phyloP scores from a whole-genome alignment of 37 sponge, comb jelly and placozoan species.

The Spongia lamella region DNA sequence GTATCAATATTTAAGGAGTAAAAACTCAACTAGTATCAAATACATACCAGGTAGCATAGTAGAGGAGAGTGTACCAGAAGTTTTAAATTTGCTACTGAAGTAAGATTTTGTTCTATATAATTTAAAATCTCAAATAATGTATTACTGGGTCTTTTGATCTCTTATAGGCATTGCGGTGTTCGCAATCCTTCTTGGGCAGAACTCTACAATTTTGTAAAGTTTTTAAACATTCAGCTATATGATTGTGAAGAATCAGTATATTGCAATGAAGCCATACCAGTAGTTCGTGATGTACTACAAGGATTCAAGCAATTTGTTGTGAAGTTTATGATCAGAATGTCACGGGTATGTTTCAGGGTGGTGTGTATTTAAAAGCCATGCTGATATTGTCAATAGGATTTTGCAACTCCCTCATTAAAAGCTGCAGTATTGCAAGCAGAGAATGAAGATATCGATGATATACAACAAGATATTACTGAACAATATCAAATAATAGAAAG shows the following conservation, averaged over 20 bases:
- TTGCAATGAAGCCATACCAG: slow-evolving; percentile 33
- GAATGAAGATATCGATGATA: background rate
- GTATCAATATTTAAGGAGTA: slow-evolving; percentile 26
- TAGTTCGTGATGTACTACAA: slow-evolving; percentile 53
- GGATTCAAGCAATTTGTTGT: slow-evolving; percentile 91
- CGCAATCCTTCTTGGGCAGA: slow-evolving; percentile 57
- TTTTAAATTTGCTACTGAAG: slow-evolving; percentile 42
- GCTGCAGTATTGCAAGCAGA: slow-evolving; percentile 32
- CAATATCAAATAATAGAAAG: slow-evolving; percentile 54
- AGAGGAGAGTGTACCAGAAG: slow-evolving; percentile 27
- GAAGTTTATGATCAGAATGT: slow-evolving; percentile 92
- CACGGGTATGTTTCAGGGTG: slow-evolving; percentile 43
- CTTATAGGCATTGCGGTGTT: slow-evolving; percentile 10
- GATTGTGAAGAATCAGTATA: slow-evolving; percentile 69
- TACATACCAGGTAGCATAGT: slow-evolving; percentile 22
- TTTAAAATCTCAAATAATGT: no score
- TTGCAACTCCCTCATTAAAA: slow-evolving; percentile 78
- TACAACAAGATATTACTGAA: slow-evolving; percentile 12
- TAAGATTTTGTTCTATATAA: slow-evolving; percentile 35
- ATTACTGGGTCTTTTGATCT: background rate
- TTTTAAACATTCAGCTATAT: slow-evolving; percentile 47
- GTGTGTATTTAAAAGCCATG: background rate
- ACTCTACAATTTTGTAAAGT: slow-evolving; percentile 47
- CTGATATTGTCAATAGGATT: slow-evolving; percentile 46
- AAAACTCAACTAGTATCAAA: slow-evolving; percentile 43